phyloP scores from a whole-genome alignment of 1,140 invertebrate genomes.

The Akabosia matsudoensis region DNA sequence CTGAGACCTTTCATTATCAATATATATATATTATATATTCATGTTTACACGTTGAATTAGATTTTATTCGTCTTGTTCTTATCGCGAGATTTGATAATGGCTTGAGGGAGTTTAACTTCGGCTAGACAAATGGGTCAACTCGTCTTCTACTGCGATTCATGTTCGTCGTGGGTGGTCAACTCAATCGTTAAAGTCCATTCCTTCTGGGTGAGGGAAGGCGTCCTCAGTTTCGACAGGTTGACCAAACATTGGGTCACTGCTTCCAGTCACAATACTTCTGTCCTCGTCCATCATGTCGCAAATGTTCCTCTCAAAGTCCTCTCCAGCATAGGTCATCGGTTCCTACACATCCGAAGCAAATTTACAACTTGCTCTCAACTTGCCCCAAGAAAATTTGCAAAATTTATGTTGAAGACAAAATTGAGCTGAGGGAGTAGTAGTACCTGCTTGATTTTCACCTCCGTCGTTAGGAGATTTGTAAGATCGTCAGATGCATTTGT shows the following conservation, averaged over 20 bases:
- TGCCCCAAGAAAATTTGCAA: too few species aligned
- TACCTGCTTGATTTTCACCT: slow-evolving; percentile 6
- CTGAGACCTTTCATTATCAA: too few species aligned
- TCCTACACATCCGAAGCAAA: neutral
- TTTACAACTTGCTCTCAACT: too few species aligned
- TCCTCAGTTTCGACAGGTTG: slow-evolving; percentile 2
- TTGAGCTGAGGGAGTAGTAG: neutral
- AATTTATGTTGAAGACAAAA: neutral
- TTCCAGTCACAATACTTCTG: slow-evolving; percentile 1
- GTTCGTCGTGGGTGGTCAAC: neutral
- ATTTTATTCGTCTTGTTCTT: too few species aligned
- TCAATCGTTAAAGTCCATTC: slow-evolving; percentile 18
- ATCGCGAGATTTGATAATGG: too few species aligned
- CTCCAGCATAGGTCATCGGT: neutral
- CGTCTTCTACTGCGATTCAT: neutral
- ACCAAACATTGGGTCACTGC: slow-evolving; percentile 3
- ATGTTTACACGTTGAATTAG: too few species aligned
- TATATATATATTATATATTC: too few species aligned
- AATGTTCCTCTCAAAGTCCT: slow-evolving; percentile 4
- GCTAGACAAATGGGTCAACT: neutral
- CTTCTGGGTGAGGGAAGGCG: neutral
- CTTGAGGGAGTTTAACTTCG: neutral
- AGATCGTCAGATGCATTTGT: neutral
- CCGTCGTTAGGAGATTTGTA: neutral
- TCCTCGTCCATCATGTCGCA: slow-evolving; percentile 18